These are phyloP conservation scores for Buteo buteo DNA, from an alignment of 2,113 vertebrate genomes.

Conservation along the genomic window DNA sequence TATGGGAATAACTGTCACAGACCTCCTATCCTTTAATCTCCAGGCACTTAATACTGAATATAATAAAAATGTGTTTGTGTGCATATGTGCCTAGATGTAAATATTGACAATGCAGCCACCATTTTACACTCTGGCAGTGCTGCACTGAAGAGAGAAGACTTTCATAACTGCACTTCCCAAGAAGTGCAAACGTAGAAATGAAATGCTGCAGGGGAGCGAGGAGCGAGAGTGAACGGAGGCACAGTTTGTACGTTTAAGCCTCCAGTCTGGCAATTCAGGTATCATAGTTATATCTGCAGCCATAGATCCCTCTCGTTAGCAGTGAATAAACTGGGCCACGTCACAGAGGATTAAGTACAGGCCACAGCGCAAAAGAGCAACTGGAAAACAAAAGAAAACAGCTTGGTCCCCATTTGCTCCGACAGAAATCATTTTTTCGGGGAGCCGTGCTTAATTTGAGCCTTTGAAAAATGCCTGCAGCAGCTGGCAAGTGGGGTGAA, in stretches of 20 bases:
- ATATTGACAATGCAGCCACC: background rate
- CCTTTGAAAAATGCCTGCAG: background rate
- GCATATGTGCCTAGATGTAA: fast-evolving
- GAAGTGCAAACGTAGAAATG: background rate
- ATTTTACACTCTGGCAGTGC: background rate
- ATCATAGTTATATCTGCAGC: background rate
- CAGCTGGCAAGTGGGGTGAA: background rate
- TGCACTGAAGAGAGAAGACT: background rate
- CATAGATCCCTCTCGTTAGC: background rate
- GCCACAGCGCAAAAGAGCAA: background rate
- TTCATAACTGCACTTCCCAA: background rate
- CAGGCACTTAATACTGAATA: background rate
- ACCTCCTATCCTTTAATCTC: background rate
- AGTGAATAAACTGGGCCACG: background rate
- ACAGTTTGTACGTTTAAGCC: background rate
- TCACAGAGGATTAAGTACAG: constrained; percentile 20
- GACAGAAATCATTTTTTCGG: background rate
- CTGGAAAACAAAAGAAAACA: background rate
- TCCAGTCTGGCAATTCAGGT: background rate
- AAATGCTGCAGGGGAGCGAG: background rate
- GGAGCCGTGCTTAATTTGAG: background rate
- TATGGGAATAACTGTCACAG: background rate
- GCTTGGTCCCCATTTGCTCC: background rate
- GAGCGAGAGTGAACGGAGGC: fast-evolving
- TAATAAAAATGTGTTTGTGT: background rate